These are phyloP conservation scores for Tetraodon nigroviridis DNA, from an alignment of 2,113 vertebrate genomes.

Conservation along the genomic window DNA sequence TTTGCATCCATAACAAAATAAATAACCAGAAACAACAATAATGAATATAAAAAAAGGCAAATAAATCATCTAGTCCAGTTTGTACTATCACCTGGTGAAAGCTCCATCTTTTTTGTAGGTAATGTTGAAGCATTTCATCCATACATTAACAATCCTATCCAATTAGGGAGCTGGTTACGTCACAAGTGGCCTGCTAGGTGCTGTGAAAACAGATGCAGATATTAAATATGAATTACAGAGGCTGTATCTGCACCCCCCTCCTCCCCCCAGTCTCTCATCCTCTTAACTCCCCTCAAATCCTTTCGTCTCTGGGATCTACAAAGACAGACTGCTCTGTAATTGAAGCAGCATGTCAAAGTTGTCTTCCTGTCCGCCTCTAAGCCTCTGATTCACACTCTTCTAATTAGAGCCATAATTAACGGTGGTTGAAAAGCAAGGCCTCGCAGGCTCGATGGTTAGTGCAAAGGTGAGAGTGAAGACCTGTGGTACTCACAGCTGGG, in stretches of 20 bases:
- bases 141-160: slow-evolving; percentile 57
- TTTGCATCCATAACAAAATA: no score
- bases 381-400: slow-evolving; percentile 62
- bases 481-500: slow-evolving; percentile 39
- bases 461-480: slow-evolving; percentile 46
- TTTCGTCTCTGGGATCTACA: slow-evolving; percentile 55
- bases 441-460: slow-evolving; percentile 22
- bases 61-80: neutral
- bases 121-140: slow-evolving; percentile 33
- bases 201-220: slow-evolving; percentile 56
- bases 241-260: slow-evolving; percentile 30
- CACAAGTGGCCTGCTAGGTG: slow-evolving; percentile 52
- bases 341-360: slow-evolving; percentile 60
- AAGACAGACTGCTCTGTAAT: slow-evolving; percentile 63
- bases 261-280: slow-evolving; percentile 39
- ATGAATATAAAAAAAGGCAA: no score
- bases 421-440: slow-evolving; percentile 38
- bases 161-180: slow-evolving; percentile 53
- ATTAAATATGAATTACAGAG: slow-evolving; percentile 69
- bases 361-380: slow-evolving; percentile 56
- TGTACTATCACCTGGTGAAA: neutral
- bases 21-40: no score
- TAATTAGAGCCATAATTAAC: slow-evolving; percentile 67
- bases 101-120: neutral
- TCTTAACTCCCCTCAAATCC: slow-evolving; percentile 50